These are phyloP conservation scores for Stigmatopora nigra DNA, from an alignment of 2,113 vertebrate genomes.

Conservation along the genomic window DNA sequence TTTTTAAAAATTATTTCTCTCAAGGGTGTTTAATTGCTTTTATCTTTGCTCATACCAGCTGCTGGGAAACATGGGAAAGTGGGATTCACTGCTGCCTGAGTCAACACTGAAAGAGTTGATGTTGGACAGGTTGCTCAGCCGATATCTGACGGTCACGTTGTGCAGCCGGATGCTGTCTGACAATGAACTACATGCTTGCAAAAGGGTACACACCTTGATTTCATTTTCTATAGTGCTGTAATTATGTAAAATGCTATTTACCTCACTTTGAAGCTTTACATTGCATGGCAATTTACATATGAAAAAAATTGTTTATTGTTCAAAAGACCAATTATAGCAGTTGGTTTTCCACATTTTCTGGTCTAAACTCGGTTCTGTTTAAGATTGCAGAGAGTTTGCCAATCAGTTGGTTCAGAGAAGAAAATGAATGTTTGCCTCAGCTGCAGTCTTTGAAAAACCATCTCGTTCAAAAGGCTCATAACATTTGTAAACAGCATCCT, in stretches of 20 bases:
- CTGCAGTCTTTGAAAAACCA: slow-evolving; percentile 78
- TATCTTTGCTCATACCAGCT: slow-evolving; percentile 64
- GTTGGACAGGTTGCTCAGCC: slow-evolving; percentile 80
- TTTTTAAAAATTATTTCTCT: background rate
- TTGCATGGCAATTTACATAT: no score
- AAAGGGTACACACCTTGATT: slow-evolving; percentile 66
- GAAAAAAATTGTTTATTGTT: no score
- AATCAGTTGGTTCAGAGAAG: slow-evolving; percentile 74
- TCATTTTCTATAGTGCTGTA: no score
- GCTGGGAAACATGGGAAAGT: slow-evolving; percentile 77
- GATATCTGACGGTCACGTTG: slow-evolving; percentile 80
- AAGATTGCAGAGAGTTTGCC: slow-evolving; percentile 77
- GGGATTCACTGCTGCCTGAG: slow-evolving; percentile 78
- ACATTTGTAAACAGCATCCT: slow-evolving; percentile 61
- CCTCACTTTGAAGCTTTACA: no score
- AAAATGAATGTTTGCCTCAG: slow-evolving; percentile 68
- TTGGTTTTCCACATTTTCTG: background rate
- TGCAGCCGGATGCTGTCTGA: slow-evolving; percentile 60
- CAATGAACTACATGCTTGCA: slow-evolving; percentile 66
- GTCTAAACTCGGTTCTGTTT: background rate
- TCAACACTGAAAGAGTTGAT: slow-evolving; percentile 74
- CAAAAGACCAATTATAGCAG: no score
- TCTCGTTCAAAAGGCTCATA: slow-evolving; percentile 68
- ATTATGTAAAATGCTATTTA: no score
- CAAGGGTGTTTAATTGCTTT: background rate